Conservation (phyloP, 2,797 vertebrate species). For the Coracias cyanogaster region DNA sequence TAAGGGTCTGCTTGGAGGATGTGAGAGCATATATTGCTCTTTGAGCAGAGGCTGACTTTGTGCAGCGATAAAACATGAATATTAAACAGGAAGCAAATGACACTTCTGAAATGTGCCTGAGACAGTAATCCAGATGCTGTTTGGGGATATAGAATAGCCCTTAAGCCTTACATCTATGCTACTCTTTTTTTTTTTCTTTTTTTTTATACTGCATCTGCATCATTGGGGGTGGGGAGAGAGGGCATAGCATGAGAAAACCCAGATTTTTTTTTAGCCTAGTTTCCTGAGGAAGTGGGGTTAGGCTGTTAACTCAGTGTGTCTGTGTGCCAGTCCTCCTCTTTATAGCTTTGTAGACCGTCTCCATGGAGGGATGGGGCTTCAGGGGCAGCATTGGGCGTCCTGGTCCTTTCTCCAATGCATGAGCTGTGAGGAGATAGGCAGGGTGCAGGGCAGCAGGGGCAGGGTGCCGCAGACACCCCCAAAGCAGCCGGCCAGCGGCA, state of each 20-base stretch:
- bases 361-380: neutral
- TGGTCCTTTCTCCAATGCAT: fast-evolving
- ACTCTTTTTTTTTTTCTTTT: neutral
- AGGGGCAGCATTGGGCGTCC: neutral
- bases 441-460: neutral
- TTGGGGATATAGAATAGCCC: neutral
- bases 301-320: neutral
- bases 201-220: neutral
- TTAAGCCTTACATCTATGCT: neutral
- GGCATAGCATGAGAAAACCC: neutral
- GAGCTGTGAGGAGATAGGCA: neutral
- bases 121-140: slow-evolving; percentile 52
- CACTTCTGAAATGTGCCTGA: slow-evolving; percentile 55
- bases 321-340: neutral
- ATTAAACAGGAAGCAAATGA: slow-evolving; percentile 67
- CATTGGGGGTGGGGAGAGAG: fast-evolving
- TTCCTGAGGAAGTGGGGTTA: slow-evolving; percentile 41
- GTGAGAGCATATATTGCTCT: neutral
- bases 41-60: neutral
- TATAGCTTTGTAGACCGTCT: neutral
- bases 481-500: neutral
- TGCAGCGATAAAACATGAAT: slow-evolving; percentile 50
- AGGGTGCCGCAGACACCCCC: neutral
- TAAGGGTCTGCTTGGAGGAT: slow-evolving; percentile 15
- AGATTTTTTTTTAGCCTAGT: neutral